phyloP scores from a whole-genome alignment of 2,113 vertebrate species.

The Vimba vimba region DNA sequence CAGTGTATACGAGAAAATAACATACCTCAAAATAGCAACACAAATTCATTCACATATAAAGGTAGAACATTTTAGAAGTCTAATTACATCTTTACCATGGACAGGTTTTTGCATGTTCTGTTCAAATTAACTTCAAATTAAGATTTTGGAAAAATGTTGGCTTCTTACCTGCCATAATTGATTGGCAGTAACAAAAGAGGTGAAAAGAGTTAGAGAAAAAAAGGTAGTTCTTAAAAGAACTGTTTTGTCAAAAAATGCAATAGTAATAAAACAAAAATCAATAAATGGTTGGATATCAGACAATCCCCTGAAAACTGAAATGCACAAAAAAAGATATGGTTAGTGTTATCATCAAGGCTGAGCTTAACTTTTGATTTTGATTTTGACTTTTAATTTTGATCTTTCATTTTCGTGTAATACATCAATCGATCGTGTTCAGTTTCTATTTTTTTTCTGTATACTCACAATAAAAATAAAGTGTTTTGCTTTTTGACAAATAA shows the following conservation, averaged over 20 bases:
- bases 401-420: too few relatives aligned
- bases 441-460: too few relatives aligned
- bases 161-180: background rate
- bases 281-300: background rate
- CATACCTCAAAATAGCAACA: background rate
- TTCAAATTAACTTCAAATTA: background rate
- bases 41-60: background rate
- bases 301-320: background rate
- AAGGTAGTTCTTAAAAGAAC: background rate
- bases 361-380: too few relatives aligned
- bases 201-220: background rate
- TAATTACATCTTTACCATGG: background rate
- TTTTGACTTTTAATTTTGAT: too few relatives aligned
- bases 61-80: too few relatives aligned
- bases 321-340: too few relatives aligned
- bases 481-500: too few relatives aligned
- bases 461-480: too few relatives aligned
- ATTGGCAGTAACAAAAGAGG: background rate
- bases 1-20: background rate
- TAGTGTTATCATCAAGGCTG: too few relatives aligned
- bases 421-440: too few relatives aligned
- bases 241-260: background rate
- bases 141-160: background rate
- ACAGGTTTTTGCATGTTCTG: background rate
- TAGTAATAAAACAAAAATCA: background rate